Conservation (phyloP, 2,113 vertebrate species). For the Crypturellus undulatus region DNA sequence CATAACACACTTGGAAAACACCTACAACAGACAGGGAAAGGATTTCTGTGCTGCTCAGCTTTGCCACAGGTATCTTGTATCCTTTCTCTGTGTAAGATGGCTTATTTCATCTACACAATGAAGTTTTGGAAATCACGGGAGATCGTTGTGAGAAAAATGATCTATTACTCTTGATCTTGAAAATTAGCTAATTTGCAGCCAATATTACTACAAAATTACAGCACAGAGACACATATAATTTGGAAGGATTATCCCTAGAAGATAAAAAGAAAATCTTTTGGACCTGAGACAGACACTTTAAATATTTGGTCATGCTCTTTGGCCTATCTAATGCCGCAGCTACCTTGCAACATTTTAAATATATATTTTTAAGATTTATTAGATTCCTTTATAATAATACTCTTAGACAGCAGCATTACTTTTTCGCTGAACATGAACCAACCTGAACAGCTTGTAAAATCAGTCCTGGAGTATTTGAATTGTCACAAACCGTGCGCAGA, state of each 20-base stretch:
- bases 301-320: constrained; percentile 11
- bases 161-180: constrained; percentile 30
- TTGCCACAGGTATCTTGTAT: neutral
- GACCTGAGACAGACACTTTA: neutral
- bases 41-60: neutral
- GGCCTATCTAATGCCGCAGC: neutral
- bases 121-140: neutral
- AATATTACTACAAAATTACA: neutral
- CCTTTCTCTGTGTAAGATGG: neutral
- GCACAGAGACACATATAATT: neutral
- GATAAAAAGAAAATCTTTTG: neutral
- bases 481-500: constrained; percentile 25
- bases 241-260: neutral
- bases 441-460: constrained; percentile 54
- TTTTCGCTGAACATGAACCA: neutral
- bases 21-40: neutral
- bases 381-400: constrained; percentile 1
- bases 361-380: neutral
- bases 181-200: neutral
- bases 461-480: neutral
- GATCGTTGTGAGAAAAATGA: neutral
- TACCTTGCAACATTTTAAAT: constrained; percentile 3
- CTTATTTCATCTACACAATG: constrained; percentile 12
- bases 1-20: neutral
- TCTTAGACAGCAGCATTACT: neutral